These are phyloP conservation scores for Choristoneura fumiferana DNA, from an alignment of 1,140 invertebrate genomes.

Conservation along the genomic window DNA sequence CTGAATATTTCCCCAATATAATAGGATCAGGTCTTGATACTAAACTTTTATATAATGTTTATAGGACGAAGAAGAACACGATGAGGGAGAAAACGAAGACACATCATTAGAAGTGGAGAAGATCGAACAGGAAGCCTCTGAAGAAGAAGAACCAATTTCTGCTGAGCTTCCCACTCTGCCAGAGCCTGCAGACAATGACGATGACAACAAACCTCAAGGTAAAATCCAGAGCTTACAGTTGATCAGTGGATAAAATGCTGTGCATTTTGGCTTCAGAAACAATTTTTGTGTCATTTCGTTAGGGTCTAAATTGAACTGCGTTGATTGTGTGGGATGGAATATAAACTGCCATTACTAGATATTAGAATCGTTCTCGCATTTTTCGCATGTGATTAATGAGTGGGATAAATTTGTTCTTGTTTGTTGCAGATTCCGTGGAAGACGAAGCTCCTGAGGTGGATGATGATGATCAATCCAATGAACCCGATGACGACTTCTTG, in stretches of 20 bases:
- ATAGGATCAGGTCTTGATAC: too few species aligned
- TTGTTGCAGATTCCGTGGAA: conserved; percentile 30
- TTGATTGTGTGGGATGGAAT: too few species aligned
- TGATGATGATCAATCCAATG: conserved; percentile 38
- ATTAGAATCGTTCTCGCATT: too few species aligned
- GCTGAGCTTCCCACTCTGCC: conserved; percentile 28
- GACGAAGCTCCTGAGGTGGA: conserved; percentile 56
- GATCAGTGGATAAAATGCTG: too few species aligned
- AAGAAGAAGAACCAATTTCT: conserved; percentile 35
- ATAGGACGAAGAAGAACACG: conserved; percentile 47
- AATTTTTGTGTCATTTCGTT: too few species aligned
- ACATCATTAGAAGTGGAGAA: conserved; percentile 48
- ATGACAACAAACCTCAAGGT: conserved; percentile 33
- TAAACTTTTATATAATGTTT: not conserved
- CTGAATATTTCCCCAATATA: too few species aligned
- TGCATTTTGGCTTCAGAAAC: too few species aligned
- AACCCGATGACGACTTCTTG: conserved; percentile 40
- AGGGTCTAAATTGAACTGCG: too few species aligned
- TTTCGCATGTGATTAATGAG: too few species aligned
- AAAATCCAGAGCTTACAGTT: not conserved
- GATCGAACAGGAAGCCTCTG: conserved; percentile 40
- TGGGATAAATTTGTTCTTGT: too few species aligned
- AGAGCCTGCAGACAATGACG: conserved; percentile 45
- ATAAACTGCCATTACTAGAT: too few species aligned
- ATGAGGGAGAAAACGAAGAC: conserved; percentile 36